Conservation (phyloP, 2,797 vertebrate species). For the Crenuchus spilurus region DNA sequence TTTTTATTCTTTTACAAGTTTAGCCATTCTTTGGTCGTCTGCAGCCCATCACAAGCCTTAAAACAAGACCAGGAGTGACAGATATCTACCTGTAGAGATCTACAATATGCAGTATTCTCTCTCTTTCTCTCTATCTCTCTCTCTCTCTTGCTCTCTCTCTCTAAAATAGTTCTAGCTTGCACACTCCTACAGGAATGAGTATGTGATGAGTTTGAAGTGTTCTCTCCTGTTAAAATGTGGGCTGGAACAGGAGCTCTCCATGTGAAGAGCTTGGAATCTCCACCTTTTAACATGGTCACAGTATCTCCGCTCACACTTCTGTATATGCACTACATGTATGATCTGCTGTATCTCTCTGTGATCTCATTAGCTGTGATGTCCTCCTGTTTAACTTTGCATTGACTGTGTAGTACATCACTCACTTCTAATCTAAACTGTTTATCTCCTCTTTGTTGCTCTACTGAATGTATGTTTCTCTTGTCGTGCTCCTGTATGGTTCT, state of each 20-base stretch:
- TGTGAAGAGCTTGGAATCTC: constrained; percentile 48
- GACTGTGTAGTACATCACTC: not conserved
- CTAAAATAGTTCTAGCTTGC: not conserved
- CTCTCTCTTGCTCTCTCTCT: not conserved
- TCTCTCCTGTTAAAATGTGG: constrained; percentile 45
- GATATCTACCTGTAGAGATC: too few species aligned
- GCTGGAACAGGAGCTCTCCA: constrained; percentile 51
- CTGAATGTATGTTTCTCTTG: not conserved
- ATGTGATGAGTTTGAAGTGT: constrained; percentile 39
- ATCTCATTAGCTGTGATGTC: not conserved
- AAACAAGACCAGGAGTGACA: too few species aligned
- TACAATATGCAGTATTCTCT: not conserved
- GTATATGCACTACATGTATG: constrained; percentile 29
- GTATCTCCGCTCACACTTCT: constrained; percentile 25
- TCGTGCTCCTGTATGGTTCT: not conserved
- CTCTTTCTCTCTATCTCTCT: constrained; percentile 12
- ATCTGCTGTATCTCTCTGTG: not conserved
- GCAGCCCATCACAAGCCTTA: too few species aligned
- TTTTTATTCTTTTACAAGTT: too few species aligned
- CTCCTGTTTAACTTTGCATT: not conserved
- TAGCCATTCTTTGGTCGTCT: too few species aligned
- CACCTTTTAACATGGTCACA: constrained; percentile 34
- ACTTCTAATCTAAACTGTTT: too few species aligned
- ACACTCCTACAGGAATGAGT: constrained; percentile 22
- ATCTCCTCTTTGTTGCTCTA: not conserved